Evolutionary conservation across 2,888 invertebrate genomes (phyloP).

Genomic region (Drosophila aldrichi): DNA sequence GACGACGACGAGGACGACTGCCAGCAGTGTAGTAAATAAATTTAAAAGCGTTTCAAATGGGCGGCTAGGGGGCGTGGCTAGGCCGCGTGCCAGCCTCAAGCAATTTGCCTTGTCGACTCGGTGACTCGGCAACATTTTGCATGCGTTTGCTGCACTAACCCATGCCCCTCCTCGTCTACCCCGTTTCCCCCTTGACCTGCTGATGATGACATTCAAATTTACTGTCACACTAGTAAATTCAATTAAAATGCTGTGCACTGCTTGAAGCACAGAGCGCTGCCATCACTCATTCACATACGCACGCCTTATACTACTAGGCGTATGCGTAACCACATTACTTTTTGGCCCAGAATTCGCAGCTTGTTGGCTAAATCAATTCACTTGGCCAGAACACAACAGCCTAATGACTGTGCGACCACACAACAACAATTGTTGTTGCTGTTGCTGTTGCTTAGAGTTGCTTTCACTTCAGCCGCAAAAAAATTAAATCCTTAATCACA

Average conservation of each 20-base stretch:
- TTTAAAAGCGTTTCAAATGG: conserved; percentile 65
- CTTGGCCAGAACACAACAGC: conserved; percentile 10
- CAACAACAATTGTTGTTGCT: conserved; percentile 2
- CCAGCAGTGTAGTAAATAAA: conserved; percentile 68
- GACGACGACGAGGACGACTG: conserved; percentile 31
- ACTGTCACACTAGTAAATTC: conserved; percentile 74
- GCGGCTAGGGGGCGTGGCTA: conserved; percentile 37
- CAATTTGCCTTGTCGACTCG: conserved; percentile 58
- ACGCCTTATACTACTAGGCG: conserved; percentile 10
- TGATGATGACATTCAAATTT: conserved; percentile 74
- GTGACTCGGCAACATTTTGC: conserved; percentile 62
- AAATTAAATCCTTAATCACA: conserved; percentile 81
- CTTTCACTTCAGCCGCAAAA: conserved; percentile 48
- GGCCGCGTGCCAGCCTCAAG: conserved; percentile 41
- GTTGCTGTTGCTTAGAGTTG: not conserved
- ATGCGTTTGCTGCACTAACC: conserved; percentile 10
- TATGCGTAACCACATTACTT: conserved; percentile 44
- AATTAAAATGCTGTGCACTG: conserved; percentile 71
- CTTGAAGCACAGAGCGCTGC: conserved; percentile 16
- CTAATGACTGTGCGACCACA: conserved; percentile 50
- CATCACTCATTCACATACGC: not conserved
- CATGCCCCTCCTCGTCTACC: not conserved
- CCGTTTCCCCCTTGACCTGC: not conserved
- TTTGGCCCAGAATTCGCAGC: conserved; percentile 40
- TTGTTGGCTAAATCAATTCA: conserved; percentile 51